These are phyloP conservation scores for Corydoras maculifer DNA, from an alignment of 2,113 vertebrate species.

Conservation along the genomic window DNA sequence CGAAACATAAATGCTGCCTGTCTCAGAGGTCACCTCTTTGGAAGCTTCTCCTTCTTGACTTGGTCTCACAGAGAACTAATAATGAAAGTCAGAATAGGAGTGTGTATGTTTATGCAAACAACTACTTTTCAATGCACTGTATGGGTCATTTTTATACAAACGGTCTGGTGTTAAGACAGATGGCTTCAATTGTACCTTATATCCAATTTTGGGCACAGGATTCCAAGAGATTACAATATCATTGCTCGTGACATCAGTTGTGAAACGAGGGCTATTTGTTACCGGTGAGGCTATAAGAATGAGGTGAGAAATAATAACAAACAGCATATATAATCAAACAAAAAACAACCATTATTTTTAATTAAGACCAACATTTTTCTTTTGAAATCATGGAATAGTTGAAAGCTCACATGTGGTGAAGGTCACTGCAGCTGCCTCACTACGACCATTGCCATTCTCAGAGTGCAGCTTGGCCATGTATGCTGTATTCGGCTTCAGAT, in stretches of 20 bases:
- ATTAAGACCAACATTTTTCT: slow-evolving; percentile 29
- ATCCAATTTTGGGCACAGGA: too few species aligned
- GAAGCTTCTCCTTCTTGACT: neutral
- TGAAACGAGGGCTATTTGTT: too few species aligned
- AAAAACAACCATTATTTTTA: neutral
- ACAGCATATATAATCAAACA: neutral
- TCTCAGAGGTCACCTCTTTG: neutral
- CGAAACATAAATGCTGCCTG: neutral
- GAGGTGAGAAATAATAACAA: neutral
- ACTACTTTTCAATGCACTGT: too few species aligned
- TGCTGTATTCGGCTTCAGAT: slow-evolving; percentile 73
- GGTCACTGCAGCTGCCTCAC: slow-evolving; percentile 50
- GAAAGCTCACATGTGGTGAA: neutral
- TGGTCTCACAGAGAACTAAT: neutral
- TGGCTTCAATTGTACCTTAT: too few species aligned
- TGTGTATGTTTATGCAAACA: neutral
- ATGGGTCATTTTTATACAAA: too few species aligned
- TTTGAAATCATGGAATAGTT: neutral
- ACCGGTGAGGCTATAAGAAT: too few species aligned
- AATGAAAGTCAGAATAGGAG: neutral
- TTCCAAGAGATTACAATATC: too few species aligned
- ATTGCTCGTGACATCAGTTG: too few species aligned
- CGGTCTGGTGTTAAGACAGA: too few species aligned
- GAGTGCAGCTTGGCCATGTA: slow-evolving; percentile 76
- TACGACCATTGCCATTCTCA: neutral